Percentiles rank a stretch among this genome's conserved stretches.
These are phyloP conservation scores for Cinclus cinclus DNA, from an alignment of 2,113 vertebrate species.

Conservation along the genomic window DNA sequence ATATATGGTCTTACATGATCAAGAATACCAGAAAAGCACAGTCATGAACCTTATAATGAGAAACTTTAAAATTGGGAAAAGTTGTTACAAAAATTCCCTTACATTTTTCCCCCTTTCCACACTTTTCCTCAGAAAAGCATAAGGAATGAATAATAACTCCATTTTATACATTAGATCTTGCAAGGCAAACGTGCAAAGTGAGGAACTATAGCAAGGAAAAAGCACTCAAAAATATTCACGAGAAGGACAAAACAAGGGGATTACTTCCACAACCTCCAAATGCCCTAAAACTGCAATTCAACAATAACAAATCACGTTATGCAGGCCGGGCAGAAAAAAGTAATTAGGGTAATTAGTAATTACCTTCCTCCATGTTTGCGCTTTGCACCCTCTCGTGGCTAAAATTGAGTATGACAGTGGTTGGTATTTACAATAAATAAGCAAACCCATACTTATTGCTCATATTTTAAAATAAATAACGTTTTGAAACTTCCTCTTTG, in stretches of 20 bases:
- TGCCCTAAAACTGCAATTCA: background rate
- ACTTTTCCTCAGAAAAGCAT: background rate
- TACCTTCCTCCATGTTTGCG: background rate
- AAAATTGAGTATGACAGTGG: accelerated
- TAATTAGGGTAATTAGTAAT: too few species aligned
- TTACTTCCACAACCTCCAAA: background rate
- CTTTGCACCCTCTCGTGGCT: background rate
- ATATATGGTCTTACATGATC: background rate
- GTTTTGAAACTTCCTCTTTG: background rate
- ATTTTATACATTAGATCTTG: background rate
- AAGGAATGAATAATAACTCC: background rate
- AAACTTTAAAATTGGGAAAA: background rate
- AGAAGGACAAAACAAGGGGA: background rate
- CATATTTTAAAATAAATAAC: background rate
- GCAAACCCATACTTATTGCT: accelerated
- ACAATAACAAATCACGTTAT: accelerated
- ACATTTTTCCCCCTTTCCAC: background rate
- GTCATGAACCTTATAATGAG: background rate
- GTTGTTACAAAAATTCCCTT: background rate
- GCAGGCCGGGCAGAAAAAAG: background rate
- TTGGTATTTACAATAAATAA: background rate
- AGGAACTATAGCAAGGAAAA: background rate
- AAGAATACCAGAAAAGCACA: background rate
- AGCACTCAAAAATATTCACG: background rate
- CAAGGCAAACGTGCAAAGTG: background rate